These are phyloP conservation scores for Acleris emargana DNA, from an alignment of 2,888 invertebrate genomes.

Conservation along the genomic window DNA sequence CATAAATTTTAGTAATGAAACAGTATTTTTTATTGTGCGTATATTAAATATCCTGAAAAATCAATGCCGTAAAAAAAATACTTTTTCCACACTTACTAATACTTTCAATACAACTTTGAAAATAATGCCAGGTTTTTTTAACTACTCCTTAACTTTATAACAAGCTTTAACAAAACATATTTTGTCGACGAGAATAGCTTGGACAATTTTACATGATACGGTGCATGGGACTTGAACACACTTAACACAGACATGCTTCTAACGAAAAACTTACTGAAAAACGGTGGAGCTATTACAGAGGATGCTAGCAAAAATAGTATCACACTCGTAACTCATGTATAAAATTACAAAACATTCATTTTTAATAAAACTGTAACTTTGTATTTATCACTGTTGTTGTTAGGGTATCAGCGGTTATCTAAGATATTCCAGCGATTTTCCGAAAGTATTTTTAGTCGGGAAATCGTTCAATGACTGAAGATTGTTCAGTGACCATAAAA, in stretches of 20 bases:
- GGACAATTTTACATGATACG: background rate
- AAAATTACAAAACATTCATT: background rate
- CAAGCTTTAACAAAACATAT: no score
- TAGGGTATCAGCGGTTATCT: slow-evolving; percentile 2
- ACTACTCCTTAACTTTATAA: background rate
- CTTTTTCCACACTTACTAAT: no score
- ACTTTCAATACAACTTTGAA: no score
- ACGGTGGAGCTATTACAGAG: background rate
- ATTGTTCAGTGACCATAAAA: slow-evolving; percentile 45
- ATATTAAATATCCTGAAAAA: background rate
- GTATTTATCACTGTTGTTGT: slow-evolving; percentile 4
- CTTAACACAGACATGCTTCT: background rate
- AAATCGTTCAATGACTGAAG: slow-evolving; percentile 40
- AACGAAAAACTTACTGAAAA: slow-evolving; percentile 6
- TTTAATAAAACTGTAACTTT: no score
- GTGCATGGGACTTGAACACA: slow-evolving; percentile 1
- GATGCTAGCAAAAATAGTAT: background rate
- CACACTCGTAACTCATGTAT: background rate
- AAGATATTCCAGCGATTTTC: slow-evolving; percentile 34
- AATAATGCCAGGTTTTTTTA: background rate
- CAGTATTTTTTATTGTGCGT: background rate
- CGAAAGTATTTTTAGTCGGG: slow-evolving; percentile 39
- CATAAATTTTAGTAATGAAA: background rate
- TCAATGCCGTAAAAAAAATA: no score
- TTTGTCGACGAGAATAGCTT: background rate